A percentile compares a stretch with the other conserved stretches of the same genome.
Evolutionary conservation across 2,113 vertebrate species (phyloP).

Genomic region (Ariopsis seemanni): DNA sequence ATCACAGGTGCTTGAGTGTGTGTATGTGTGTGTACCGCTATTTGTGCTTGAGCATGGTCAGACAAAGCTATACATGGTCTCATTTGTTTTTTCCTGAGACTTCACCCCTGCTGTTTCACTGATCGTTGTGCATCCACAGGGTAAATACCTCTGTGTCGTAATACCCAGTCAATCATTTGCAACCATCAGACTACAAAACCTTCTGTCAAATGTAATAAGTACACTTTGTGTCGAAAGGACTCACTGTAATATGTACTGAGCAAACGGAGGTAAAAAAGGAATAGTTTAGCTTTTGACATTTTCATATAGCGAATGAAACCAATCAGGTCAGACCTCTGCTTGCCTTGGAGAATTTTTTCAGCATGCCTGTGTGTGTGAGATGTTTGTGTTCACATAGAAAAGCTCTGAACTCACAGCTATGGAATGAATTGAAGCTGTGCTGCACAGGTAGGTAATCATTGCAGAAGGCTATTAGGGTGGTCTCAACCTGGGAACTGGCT

Average conservation of each 20-base stretch:
- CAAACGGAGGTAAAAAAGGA: neutral
- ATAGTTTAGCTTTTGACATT: constrained; percentile 3
- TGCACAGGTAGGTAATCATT: constrained; percentile 6
- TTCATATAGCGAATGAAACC: neutral
- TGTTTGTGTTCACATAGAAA: neutral
- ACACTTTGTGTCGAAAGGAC: neutral
- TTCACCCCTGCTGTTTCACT: constrained; percentile 22
- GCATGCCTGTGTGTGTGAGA: neutral
- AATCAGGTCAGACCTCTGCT: neutral
- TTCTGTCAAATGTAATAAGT: neutral
- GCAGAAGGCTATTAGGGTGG: constrained; percentile 18
- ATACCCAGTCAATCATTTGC: neutral
- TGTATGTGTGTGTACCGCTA: constrained; percentile 10
- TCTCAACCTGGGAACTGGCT: neutral
- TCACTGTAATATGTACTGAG: neutral
- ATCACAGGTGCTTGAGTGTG: constrained; percentile 39
- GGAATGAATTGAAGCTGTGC: constrained; percentile 13
- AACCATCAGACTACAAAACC: neutral
- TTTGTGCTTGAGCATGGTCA: constrained; percentile 13
- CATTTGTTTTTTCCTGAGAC: constrained; percentile 22
- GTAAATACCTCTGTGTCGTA: neutral
- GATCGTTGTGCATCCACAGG: constrained; percentile 4
- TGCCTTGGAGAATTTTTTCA: neutral
- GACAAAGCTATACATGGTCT: neutral
- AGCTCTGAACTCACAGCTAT: constrained; percentile 1